A percentile compares a stretch with the other conserved stretches of the same genome.
Evolutionary conservation across 2,888 invertebrate species (phyloP).

Genomic region (Hylaea fasciaria): DNA sequence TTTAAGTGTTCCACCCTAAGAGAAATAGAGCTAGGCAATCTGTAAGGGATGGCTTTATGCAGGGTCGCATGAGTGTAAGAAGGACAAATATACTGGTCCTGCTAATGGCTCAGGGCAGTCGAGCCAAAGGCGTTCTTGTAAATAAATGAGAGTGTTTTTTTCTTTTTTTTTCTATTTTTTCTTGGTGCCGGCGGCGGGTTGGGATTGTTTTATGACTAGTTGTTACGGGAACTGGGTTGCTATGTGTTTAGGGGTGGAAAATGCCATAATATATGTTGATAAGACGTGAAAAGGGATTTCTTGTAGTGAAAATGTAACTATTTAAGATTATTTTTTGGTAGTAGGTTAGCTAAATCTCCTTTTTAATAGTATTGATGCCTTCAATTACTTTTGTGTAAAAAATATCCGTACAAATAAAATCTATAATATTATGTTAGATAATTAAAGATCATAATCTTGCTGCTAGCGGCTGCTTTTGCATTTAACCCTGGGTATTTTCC

Average conservation of each 20-base stretch:
- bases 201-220: constrained; percentile 53
- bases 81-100: constrained; percentile 64
- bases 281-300: neutral
- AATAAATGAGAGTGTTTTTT: constrained; percentile 72
- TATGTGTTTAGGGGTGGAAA: constrained; percentile 39
- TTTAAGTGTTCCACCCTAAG: constrained; percentile 65
- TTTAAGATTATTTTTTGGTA: too few species aligned
- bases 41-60: constrained; percentile 63
- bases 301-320: neutral
- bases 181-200: constrained; percentile 43
- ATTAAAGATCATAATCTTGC: too few species aligned
- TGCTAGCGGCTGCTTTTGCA: too few species aligned
- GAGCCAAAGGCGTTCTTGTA: constrained; percentile 70
- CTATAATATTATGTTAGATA: too few species aligned
- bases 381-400: too few species aligned
- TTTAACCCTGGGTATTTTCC: too few species aligned
- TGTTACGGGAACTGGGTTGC: constrained; percentile 51
- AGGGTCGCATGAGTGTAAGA: constrained; percentile 50
- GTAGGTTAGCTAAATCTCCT: too few species aligned
- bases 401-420: too few species aligned
- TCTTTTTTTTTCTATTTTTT: constrained; percentile 57
- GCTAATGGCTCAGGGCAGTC: constrained; percentile 69
- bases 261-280: neutral
- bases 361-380: too few species aligned
- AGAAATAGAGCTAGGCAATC: constrained; percentile 62